These are phyloP conservation scores for Struthio camelus DNA, from an alignment of 2,113 vertebrate species.

Conservation along the genomic window DNA sequence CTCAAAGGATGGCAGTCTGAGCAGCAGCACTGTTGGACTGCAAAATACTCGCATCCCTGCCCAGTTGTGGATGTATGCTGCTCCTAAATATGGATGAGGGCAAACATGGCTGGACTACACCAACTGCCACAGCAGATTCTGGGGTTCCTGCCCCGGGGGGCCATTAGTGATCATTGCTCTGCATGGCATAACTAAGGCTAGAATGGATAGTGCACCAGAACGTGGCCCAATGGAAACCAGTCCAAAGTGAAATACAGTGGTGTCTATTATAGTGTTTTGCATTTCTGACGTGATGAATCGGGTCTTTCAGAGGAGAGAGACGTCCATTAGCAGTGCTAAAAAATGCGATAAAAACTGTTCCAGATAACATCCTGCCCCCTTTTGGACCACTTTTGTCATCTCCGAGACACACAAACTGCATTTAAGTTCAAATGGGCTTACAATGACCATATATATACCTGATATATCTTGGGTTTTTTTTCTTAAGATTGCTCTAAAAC, in stretches of 20 bases:
- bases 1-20: neutral
- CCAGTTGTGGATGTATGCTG: neutral
- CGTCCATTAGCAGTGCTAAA: neutral
- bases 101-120: neutral
- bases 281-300: neutral
- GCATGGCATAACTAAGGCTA: neutral
- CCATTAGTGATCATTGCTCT: neutral
- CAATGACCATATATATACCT: neutral
- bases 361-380: neutral
- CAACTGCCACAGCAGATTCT: neutral
- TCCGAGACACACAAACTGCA: neutral
- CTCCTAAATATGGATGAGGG: neutral
- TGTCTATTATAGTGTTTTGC: neutral
- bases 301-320: neutral
- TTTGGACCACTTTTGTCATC: neutral
- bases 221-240: neutral
- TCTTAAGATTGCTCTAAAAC: neutral
- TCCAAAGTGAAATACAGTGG: neutral
- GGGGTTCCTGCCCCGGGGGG: fast-evolving
- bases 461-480: neutral
- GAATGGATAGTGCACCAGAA: neutral
- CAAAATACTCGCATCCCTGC: neutral
- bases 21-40: neutral
- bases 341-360: neutral
- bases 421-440: neutral